phyloP scores from a whole-genome alignment of 2,113 vertebrate genomes.

The Saimiri boliviensis region DNA sequence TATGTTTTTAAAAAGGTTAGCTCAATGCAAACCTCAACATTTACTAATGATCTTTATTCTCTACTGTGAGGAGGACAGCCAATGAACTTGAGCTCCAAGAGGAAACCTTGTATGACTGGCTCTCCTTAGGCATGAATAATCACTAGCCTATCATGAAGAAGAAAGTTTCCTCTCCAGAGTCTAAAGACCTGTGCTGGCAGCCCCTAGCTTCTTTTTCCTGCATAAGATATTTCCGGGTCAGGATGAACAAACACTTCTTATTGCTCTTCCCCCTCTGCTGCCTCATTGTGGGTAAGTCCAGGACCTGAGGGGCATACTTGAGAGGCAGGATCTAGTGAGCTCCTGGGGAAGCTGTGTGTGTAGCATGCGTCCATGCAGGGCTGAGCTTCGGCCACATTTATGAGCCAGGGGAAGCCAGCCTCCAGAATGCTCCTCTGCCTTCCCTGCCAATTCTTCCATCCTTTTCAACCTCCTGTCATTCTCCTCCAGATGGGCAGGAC shows the following conservation, averaged over 20 bases:
- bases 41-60: neutral
- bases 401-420: neutral
- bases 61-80: neutral
- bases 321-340: neutral
- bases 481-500: neutral
- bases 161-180: neutral
- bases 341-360: neutral
- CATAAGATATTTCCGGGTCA: neutral
- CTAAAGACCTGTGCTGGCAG: neutral
- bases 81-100: neutral
- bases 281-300: conserved; percentile 61
- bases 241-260: conserved; percentile 48
- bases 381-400: neutral
- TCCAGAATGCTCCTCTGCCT: neutral
- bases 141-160: neutral
- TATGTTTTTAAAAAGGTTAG: neutral
- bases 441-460: neutral
- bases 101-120: neutral
- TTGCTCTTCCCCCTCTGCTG: conserved; percentile 25
- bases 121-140: conserved; percentile 46
- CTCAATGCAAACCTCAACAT: neutral
- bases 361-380: rapidly evolving
- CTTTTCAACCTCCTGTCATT: neutral
- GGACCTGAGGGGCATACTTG: neutral
- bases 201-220: neutral